Evolutionary conservation across 2,888 invertebrate species (phyloP).

Genomic region (Heliconius charithonia): DNA sequence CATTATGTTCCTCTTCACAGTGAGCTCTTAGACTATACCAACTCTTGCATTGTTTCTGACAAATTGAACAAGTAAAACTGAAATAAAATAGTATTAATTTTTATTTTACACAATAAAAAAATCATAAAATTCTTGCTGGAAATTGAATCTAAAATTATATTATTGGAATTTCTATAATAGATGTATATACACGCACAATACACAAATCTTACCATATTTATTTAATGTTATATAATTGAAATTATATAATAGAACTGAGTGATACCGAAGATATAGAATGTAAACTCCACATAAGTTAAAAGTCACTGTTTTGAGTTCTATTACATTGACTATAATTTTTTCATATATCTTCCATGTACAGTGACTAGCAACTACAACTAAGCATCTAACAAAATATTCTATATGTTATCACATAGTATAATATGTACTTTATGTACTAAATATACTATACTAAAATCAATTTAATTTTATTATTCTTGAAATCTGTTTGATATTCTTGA

Average conservation of each 20-base stretch:
- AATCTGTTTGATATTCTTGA: no score
- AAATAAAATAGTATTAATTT: conserved; percentile 42
- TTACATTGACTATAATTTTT: no score
- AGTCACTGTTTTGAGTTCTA: no score
- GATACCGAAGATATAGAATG: no score
- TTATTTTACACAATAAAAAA: background rate
- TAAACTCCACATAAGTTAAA: no score
- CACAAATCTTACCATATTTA: background rate
- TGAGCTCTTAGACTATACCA: conserved; percentile 79
- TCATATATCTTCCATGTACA: no score
- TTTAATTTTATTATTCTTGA: no score
- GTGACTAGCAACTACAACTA: no score
- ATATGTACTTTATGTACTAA: no score
- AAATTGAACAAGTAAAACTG: conserved; percentile 76
- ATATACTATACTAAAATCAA: no score
- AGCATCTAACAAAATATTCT: no score
- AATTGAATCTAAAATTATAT: background rate
- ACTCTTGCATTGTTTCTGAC: conserved; percentile 71
- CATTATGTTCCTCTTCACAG: conserved; percentile 65
- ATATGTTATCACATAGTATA: no score
- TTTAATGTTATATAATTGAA: background rate
- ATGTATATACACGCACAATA: background rate
- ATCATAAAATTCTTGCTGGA: background rate
- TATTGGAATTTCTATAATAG: background rate
- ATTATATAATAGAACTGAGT: background rate